phyloP scores from a whole-genome alignment of 2,797 vertebrate species.

The Melopsittacus undulatus region DNA sequence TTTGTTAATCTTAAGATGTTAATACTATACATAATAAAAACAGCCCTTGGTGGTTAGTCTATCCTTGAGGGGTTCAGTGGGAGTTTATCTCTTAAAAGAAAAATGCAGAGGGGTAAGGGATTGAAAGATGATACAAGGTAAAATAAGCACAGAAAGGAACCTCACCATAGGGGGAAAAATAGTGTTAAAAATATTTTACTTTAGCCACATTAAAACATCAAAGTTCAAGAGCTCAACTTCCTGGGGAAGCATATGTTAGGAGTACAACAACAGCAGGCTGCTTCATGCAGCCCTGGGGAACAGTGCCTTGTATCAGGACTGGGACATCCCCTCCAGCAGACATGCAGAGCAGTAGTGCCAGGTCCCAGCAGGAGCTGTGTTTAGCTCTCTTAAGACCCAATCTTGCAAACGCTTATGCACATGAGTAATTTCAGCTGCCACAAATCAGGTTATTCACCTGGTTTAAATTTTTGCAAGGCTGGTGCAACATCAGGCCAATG shows the following conservation, averaged over 20 bases:
- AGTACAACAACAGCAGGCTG: background rate
- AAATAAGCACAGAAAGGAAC: background rate
- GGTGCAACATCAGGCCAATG: background rate
- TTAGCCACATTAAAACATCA: background rate
- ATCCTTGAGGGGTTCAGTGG: background rate
- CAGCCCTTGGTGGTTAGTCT: background rate
- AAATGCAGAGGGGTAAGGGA: background rate
- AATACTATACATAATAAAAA: background rate
- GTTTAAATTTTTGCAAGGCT: background rate
- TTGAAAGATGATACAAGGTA: background rate
- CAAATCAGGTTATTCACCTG: background rate
- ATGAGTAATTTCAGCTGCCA: slow-evolving; percentile 37
- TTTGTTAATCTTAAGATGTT: background rate
- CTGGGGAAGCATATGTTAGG: background rate
- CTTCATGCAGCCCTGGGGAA: background rate
- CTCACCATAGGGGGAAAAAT: background rate
- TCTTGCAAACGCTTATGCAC: slow-evolving; percentile 43
- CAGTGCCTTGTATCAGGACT: background rate
- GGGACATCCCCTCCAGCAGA: slow-evolving; percentile 21
- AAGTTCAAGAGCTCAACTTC: background rate
- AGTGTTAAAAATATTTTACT: background rate
- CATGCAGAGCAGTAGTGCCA: background rate
- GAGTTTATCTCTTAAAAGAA: background rate
- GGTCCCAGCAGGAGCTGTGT: background rate
- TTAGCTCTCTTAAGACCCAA: slow-evolving; percentile 34